These are phyloP conservation scores for Himalopsyche kuldschensis DNA, from an alignment of 2,888 invertebrate genomes.

Conservation along the genomic window DNA sequence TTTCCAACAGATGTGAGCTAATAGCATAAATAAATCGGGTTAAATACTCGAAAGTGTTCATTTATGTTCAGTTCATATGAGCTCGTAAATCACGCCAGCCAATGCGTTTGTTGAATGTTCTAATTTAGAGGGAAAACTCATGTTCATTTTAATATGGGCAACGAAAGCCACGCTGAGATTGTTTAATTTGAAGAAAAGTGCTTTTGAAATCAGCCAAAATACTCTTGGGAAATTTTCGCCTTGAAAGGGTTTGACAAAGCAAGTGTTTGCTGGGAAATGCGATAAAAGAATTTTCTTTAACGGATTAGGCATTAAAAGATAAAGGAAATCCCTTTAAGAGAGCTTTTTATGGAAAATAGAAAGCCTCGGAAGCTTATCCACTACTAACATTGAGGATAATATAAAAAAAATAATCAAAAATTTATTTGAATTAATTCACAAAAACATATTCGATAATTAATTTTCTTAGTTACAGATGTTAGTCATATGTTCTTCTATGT, in stretches of 20 bases:
- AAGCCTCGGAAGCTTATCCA: background rate
- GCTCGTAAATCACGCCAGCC: too few relatives aligned
- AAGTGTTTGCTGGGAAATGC: background rate
- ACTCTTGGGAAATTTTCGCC: background rate
- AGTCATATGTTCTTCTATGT: too few relatives aligned
- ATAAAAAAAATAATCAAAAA: too few relatives aligned
- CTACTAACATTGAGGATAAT: too few relatives aligned
- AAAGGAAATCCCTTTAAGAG: background rate
- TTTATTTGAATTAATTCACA: too few relatives aligned
- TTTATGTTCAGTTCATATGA: too few relatives aligned
- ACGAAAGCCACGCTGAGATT: background rate
- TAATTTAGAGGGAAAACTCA: background rate
- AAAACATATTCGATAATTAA: too few relatives aligned
- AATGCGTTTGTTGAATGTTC: background rate
- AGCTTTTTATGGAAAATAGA: background rate
- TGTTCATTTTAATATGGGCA: background rate
- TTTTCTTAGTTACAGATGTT: too few relatives aligned
- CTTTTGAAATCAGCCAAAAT: background rate
- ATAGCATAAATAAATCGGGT: too few relatives aligned
- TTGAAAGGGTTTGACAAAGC: background rate
- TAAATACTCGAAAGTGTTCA: too few relatives aligned
- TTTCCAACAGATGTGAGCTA: too few relatives aligned
- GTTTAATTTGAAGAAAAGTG: background rate
- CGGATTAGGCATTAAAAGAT: slow-evolving; percentile 1
- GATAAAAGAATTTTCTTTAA: background rate